Evolutionary conservation across 2,113 vertebrate species (phyloP).

Genomic region (Amblyopsis rosae): DNA sequence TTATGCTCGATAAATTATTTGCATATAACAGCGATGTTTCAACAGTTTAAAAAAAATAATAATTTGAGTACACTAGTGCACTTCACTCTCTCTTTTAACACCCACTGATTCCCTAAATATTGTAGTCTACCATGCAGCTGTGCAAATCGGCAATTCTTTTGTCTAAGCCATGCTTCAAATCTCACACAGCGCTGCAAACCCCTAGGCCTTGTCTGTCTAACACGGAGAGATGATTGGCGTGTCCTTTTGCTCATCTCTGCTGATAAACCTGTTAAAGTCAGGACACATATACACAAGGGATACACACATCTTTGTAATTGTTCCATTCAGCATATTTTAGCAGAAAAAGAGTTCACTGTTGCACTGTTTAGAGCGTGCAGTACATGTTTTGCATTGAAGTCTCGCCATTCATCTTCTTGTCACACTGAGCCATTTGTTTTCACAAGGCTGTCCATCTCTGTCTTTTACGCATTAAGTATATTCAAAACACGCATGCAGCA

Average conservation of each 20-base stretch:
- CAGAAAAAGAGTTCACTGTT: too few species aligned
- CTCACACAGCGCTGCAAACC: conserved; percentile 30
- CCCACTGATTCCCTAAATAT: conserved; percentile 12
- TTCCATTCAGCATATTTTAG: too few species aligned
- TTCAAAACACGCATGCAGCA: too few species aligned
- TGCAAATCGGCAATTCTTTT: too few species aligned
- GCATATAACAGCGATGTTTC: conserved; percentile 45
- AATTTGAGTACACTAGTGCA: conserved; percentile 31
- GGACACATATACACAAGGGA: conserved; percentile 3
- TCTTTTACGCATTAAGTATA: not conserved
- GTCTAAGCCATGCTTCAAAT: conserved; percentile 17
- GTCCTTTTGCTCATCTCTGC: conserved; percentile 17
- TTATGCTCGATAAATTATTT: conserved; percentile 50
- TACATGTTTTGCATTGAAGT: too few species aligned
- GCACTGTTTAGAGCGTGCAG: too few species aligned
- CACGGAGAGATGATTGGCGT: conserved; percentile 30
- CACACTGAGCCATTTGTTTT: conserved; percentile 41
- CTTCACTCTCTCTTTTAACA: conserved; percentile 23
- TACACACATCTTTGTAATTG: not conserved
- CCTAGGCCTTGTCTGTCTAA: conserved; percentile 31
- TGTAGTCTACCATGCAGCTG: too few species aligned
- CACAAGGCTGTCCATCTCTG: conserved; percentile 41
- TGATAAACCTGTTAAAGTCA: conserved; percentile 1
- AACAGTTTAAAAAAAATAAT: conserved; percentile 48
- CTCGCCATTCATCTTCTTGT: not conserved